Percentiles rank a stretch among this genome's conserved stretches.
Evolutionary conservation across 2,113 vertebrate species (phyloP).

Genomic region (Diphyllodes magnificus): DNA sequence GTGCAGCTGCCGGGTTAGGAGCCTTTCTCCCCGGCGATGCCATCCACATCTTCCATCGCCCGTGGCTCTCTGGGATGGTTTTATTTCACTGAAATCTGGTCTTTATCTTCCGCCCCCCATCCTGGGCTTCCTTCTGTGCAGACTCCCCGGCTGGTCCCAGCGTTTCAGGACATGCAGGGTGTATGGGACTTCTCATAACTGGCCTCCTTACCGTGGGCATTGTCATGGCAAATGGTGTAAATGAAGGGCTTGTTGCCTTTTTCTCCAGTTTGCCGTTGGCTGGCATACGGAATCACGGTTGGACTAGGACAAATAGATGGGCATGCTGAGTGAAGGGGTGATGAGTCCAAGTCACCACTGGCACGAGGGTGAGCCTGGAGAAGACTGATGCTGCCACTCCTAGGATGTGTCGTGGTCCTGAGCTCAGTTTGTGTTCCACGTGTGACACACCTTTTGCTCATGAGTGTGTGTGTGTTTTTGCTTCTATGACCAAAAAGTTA

Average conservation of each 20-base stretch:
- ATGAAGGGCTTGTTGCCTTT: not conserved
- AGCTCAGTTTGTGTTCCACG: not conserved
- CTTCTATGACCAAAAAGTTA: not conserved
- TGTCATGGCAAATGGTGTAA: accelerated
- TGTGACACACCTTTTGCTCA: not conserved
- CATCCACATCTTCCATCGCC: not conserved
- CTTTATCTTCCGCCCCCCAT: not conserved
- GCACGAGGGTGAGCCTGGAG: not conserved
- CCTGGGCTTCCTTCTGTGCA: not conserved
- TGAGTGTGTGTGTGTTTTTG: accelerated
- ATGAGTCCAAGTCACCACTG: accelerated
- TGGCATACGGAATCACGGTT: accelerated
- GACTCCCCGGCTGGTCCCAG: not conserved
- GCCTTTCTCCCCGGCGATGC: not conserved
- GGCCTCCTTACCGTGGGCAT: accelerated
- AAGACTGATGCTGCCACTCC: not conserved
- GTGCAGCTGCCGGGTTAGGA: not conserved
- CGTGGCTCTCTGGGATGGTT: not conserved
- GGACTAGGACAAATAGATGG: not conserved
- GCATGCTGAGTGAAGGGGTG: not conserved
- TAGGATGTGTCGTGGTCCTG: not conserved
- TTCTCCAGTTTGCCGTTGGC: not conserved
- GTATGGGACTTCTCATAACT: accelerated
- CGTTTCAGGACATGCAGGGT: accelerated
- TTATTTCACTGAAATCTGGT: not conserved